These are phyloP conservation scores for Dryadula phaetusa DNA, from an alignment of 2,888 invertebrate genomes.

Conservation along the genomic window DNA sequence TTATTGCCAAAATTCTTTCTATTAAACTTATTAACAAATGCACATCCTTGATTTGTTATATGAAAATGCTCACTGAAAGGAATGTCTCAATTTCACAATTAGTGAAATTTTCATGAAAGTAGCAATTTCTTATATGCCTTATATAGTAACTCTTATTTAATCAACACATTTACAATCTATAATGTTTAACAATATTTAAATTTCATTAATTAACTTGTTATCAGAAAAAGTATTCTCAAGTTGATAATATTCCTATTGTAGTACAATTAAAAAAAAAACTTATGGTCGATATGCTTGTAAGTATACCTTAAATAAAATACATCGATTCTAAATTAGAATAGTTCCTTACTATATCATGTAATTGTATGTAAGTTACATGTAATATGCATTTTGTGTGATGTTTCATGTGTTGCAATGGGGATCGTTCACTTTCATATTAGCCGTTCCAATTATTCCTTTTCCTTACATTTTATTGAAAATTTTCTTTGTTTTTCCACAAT, in stretches of 20 bases:
- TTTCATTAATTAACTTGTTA: no score
- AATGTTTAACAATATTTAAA: no score
- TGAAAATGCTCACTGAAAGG: neutral
- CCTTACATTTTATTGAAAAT: no score
- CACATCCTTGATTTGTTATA: neutral
- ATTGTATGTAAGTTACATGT: neutral
- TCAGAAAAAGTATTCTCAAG: no score
- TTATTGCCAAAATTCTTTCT: conserved; percentile 2
- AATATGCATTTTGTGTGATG: conserved; percentile 4
- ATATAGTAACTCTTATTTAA: neutral
- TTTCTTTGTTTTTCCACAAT: no score
- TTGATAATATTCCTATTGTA: neutral
- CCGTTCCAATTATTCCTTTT: neutral
- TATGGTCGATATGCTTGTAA: neutral
- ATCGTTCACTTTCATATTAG: neutral
- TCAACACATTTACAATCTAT: neutral
- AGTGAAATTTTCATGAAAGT: neutral
- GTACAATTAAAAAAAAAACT: neutral
- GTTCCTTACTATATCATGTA: neutral
- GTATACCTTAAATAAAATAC: conserved; percentile 4
- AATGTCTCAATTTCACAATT: neutral
- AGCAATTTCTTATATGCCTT: neutral
- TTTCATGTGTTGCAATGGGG: neutral
- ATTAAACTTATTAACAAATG: neutral
- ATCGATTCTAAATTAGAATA: conserved; percentile 6